Evolutionary conservation across 2,797 vertebrate genomes (phyloP).

Genomic region (Xerus rutilus): DNA sequence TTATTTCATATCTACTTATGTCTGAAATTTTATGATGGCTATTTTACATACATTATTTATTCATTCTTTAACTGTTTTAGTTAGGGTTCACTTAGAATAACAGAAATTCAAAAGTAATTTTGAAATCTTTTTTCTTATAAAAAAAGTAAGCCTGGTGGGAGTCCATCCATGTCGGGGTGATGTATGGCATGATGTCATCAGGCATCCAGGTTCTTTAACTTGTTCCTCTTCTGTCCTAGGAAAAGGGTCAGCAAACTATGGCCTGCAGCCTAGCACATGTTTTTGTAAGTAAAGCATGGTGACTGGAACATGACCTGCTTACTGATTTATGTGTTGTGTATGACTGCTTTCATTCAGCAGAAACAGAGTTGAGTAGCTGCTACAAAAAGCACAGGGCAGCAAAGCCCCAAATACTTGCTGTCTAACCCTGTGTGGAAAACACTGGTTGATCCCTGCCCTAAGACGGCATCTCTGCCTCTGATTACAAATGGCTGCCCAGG

Average conservation of each 20-base stretch:
- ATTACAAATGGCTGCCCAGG: not conserved
- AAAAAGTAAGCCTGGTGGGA: not conserved
- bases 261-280: not conserved
- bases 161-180: not conserved
- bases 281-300: constrained; percentile 20
- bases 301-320: not conserved
- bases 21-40: constrained; percentile 1
- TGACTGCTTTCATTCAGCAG: not conserved
- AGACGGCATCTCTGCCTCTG: constrained; percentile 10
- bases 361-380: not conserved
- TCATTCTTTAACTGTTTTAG: constrained; percentile 35
- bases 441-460: not conserved
- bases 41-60: constrained; percentile 22
- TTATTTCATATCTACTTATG: constrained; percentile 16
- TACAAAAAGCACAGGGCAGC: not conserved
- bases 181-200: not conserved
- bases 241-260: not conserved
- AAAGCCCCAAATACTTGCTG: constrained; percentile 17
- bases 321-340: not conserved
- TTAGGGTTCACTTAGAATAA: constrained; percentile 40
- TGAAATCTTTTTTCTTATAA: constrained; percentile 1
- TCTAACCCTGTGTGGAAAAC: constrained; percentile 20
- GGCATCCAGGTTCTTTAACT: not conserved
- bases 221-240: not conserved
- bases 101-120: constrained; percentile 43